Conservation (phyloP, 2,113 vertebrate genomes). For the Panthera tigris region DNA sequence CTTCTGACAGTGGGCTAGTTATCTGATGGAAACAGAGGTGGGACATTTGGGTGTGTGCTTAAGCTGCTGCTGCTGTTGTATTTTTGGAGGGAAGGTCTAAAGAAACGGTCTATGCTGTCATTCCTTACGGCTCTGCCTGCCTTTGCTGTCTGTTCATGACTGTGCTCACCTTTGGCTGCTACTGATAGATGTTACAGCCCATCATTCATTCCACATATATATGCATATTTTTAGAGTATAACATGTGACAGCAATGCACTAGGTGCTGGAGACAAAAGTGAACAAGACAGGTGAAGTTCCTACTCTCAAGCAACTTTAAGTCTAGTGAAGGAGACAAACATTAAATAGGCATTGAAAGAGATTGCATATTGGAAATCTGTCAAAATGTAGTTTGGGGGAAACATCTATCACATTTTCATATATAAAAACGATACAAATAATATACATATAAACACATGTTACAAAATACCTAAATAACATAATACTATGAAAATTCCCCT, state of each 20-base stretch:
- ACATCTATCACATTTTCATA: background rate
- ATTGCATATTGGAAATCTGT: background rate
- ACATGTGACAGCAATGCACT: slow-evolving; percentile 26
- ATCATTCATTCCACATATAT: background rate
- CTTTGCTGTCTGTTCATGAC: slow-evolving; percentile 40
- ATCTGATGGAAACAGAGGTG: slow-evolving; percentile 27
- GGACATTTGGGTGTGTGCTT: background rate
- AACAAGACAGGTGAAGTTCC: background rate
- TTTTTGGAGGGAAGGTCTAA: background rate
- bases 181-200: background rate
- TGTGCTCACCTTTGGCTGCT: slow-evolving; percentile 40
- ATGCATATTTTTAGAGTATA: slow-evolving; percentile 1
- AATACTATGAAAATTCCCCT: background rate
- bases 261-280: slow-evolving; percentile 34
- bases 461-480: background rate
- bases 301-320: slow-evolving; percentile 62
- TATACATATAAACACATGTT: background rate
- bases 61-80: slow-evolving; percentile 22
- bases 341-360: background rate
- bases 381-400: background rate
- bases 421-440: background rate
- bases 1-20: slow-evolving; percentile 15
- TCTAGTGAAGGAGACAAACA: background rate
- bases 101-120: slow-evolving; percentile 10
- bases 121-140: background rate